phyloP scores from a whole-genome alignment of 1,140 invertebrate species.

The Cephus cinctus region DNA sequence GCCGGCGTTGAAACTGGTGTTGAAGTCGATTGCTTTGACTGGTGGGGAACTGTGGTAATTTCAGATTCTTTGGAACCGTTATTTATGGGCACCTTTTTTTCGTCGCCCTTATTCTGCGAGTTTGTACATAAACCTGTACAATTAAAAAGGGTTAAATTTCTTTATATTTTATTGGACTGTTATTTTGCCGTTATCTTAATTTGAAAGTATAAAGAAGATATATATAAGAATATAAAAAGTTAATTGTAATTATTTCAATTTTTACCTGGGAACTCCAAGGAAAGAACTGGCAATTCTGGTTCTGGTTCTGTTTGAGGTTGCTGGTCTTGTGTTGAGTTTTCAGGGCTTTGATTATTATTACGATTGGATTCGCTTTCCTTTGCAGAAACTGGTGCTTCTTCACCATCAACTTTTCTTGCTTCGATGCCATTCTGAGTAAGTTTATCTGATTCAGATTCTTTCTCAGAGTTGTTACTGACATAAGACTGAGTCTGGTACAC shows the following conservation, averaged over 20 bases:
- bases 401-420: slow-evolving; percentile 31
- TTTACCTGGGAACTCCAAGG: slow-evolving; percentile 23
- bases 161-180: no score
- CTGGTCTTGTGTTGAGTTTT: slow-evolving; percentile 32
- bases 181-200: no score
- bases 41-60: no score
- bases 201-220: no score
- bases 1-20: slow-evolving; percentile 16
- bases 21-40: no score
- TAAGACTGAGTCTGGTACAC: slow-evolving; percentile 39
- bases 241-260: not conserved
- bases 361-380: slow-evolving; percentile 33
- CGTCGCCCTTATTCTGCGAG: slow-evolving; percentile 39
- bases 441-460: slow-evolving; percentile 37
- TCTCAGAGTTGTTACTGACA: slow-evolving; percentile 33
- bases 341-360: slow-evolving; percentile 41
- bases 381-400: slow-evolving; percentile 15
- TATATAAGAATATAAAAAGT: not conserved
- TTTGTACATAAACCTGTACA: slow-evolving; percentile 19
- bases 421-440: slow-evolving; percentile 43
- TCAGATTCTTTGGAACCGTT: slow-evolving; percentile 21
- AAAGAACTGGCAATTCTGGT: slow-evolving; percentile 13
- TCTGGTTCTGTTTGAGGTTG: slow-evolving; percentile 14
- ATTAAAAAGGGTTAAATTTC: slow-evolving; percentile 5
- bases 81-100: slow-evolving; percentile 38